Conservation (phyloP, 92 coral and sea anemone genomes). For the Bergia sp. region DNA sequence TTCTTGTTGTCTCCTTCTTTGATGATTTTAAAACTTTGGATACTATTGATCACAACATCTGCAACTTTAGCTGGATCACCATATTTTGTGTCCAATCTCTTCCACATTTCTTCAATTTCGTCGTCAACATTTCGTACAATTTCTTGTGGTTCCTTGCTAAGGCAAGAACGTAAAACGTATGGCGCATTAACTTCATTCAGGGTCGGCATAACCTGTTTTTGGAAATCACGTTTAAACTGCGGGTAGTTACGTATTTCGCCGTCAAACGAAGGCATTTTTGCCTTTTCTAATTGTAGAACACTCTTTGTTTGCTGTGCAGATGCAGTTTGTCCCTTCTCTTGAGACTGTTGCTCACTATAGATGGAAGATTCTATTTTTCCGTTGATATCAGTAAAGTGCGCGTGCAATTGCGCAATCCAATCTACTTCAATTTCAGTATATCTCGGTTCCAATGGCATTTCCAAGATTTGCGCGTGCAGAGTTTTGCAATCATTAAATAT, state of each 20-base stretch:
- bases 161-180: conserved; percentile 66
- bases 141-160: conserved; percentile 52
- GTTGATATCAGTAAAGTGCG: conserved; percentile 24
- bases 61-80: conserved; percentile 67
- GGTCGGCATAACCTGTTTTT: conserved; percentile 62
- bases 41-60: conserved; percentile 55
- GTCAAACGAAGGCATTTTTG: conserved; percentile 60
- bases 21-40: conserved; percentile 37
- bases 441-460: conserved; percentile 27
- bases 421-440: conserved; percentile 29
- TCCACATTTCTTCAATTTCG: conserved; percentile 59
- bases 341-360: conserved; percentile 20
- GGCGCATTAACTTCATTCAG: conserved; percentile 57
- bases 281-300: conserved; percentile 46
- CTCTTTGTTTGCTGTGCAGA: conserved; percentile 27
- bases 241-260: conserved; percentile 67
- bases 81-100: conserved; percentile 57
- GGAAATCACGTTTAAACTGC: conserved; percentile 57
- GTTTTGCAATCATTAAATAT: conserved; percentile 25
- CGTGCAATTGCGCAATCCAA: conserved; percentile 6
- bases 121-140: conserved; percentile 61
- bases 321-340: conserved; percentile 1
- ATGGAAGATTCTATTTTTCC: conserved; percentile 24
- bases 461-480: conserved; percentile 26
- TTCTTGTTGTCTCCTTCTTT: conserved; percentile 56